Percentiles rank a stretch among this genome's conserved stretches.
These are phyloP conservation scores for Zosterops pallidus DNA, from an alignment of 2,113 vertebrate species.

Conservation along the genomic window DNA sequence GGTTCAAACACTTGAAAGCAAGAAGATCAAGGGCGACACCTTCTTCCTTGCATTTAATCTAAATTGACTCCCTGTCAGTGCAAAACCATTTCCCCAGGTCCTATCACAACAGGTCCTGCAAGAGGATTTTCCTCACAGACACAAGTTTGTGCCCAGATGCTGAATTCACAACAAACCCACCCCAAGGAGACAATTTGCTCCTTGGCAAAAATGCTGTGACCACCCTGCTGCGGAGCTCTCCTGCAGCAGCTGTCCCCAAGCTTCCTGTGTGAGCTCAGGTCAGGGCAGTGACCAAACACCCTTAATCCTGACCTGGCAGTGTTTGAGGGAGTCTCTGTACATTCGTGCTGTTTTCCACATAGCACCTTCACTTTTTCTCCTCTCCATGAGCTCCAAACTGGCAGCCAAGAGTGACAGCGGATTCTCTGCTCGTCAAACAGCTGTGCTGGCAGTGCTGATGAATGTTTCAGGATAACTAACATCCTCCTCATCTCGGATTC, in stretches of 20 bases:
- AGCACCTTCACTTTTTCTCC: neutral
- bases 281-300: neutral
- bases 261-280: fast-evolving
- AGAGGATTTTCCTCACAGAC: neutral
- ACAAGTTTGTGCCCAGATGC: neutral
- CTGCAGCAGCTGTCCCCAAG: fast-evolving
- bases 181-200: neutral
- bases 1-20: too few species aligned
- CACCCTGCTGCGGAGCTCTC: neutral
- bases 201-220: fast-evolving
- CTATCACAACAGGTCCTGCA: neutral
- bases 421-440: neutral
- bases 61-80: neutral
- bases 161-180: neutral
- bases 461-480: slow-evolving; percentile 66
- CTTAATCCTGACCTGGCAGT: neutral
- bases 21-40: too few species aligned
- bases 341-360: neutral
- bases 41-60: neutral
- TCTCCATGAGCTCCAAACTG: neutral
- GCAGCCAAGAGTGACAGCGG: neutral
- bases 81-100: neutral
- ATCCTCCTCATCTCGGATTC: neutral
- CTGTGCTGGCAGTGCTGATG: slow-evolving; percentile 11
- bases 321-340: neutral